phyloP scores from a whole-genome alignment of 2,797 vertebrate species.

The Sciurus vulgaris region DNA sequence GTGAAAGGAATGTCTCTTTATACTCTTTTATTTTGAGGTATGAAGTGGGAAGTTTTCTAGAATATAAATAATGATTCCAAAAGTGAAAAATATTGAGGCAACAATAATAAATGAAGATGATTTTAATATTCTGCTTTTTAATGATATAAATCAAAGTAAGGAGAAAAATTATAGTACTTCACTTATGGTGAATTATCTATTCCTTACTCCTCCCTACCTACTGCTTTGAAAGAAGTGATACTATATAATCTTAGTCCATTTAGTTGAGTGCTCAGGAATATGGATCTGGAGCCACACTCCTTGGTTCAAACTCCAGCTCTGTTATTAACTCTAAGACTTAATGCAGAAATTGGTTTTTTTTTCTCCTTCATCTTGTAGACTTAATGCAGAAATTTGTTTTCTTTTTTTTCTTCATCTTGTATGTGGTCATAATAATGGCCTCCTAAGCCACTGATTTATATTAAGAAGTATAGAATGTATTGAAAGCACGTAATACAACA shows the following conservation, averaged over 20 bases:
- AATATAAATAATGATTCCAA: neutral
- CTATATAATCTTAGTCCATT: too few relatives aligned
- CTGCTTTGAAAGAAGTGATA: too few relatives aligned
- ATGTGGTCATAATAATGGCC: neutral
- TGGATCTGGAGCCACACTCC: too few relatives aligned
- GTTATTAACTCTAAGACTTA: too few relatives aligned
- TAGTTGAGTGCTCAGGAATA: too few relatives aligned
- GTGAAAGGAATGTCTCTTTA: neutral
- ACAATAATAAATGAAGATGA: neutral
- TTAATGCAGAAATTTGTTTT: neutral
- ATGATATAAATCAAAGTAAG: neutral
- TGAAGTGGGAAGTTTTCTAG: neutral
- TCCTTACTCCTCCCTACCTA: neutral
- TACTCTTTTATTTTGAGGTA: neutral
- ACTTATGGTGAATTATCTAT: neutral
- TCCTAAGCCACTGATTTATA: neutral
- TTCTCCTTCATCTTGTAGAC: neutral
- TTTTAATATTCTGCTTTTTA: neutral
- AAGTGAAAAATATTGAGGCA: neutral
- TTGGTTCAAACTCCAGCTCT: too few relatives aligned
- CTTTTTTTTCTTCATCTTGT: neutral
- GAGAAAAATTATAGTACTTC: neutral
- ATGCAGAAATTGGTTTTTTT: neutral
- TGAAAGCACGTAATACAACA: neutral
- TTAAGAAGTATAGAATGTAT: neutral